Conservation (phyloP, 2,888 invertebrate species). For the Gnatocerus cornutus region DNA sequence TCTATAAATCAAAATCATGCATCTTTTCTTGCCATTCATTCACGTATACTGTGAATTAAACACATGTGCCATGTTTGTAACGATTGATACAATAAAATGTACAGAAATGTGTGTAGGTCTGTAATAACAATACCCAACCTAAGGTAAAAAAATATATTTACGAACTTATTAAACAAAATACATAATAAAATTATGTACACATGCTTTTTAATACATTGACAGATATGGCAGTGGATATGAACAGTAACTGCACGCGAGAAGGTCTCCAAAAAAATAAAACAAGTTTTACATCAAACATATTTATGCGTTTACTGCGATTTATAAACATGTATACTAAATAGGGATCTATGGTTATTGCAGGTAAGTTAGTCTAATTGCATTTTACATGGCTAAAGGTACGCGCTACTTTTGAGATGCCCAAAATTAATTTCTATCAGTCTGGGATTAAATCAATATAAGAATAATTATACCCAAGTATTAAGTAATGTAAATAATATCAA, state of each 20-base stretch:
- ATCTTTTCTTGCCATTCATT: conserved; percentile 43
- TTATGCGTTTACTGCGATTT: conserved; percentile 1
- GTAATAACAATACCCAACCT: not conserved
- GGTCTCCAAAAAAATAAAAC: not conserved
- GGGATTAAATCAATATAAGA: not conserved
- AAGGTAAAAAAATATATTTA: conserved; percentile 51
- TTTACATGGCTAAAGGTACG: not conserved
- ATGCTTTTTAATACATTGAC: conserved; percentile 26
- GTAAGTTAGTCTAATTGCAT: conserved; percentile 3
- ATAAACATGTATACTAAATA: not conserved
- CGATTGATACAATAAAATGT: conserved; percentile 14
- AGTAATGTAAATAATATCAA: conserved; percentile 35
- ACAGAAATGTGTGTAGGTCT: not conserved
- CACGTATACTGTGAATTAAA: conserved; percentile 56
- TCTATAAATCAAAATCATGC: conserved; percentile 8
- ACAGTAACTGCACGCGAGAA: conserved; percentile 16
- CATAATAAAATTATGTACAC: conserved; percentile 35
- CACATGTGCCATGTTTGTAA: conserved; percentile 46
- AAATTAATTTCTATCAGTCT: not conserved
- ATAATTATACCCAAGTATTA: conserved; percentile 2
- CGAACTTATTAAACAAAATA: conserved; percentile 46
- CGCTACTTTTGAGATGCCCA: not conserved
- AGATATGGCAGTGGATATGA: conserved; percentile 48
- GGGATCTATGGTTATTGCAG: not conserved
- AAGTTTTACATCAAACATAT: not conserved